Base-by-base conservation (phyloP, 2,888 invertebrate genomes). In the Sicus ferrugineus region DNA sequence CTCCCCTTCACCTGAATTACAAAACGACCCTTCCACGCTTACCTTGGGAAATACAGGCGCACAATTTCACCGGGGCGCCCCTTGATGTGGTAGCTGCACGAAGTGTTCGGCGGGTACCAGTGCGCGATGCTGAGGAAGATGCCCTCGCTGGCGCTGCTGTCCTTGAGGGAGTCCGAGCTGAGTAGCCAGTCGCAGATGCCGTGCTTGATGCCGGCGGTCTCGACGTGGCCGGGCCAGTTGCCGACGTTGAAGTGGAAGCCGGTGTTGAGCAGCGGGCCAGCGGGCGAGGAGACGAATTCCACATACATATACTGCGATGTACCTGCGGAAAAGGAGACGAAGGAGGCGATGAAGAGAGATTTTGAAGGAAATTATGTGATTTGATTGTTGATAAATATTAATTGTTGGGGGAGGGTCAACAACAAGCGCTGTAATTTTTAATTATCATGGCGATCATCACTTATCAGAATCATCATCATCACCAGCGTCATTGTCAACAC, bases 231-330 rank as follows among this genome's bases (percentile, higher is more conserved):
- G 0, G 95, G 95, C 95, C 95, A 95, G 85, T 94, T 95, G 74
- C 95, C 95, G 64, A 96, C 96, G 86, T 96, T 96, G 87, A 96
- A 96, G 86, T 96, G 96, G 84, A 96, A 96, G 5, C 96, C 96
- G 0, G 95, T 96, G 84, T 96, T 96, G 63, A 96, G 88, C 23
- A 96, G 87, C 0, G 96, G 96, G 52, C 95, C 95, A 76, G 95
- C 95, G 46, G 94, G 92, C 3, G 95, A 94, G 50, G 94, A 94
- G 74, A 95, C 92, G 81, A 95, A 95, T 83, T 95, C 95, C 67
- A 95, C 94, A 81, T 93, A 94, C 76, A 95, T 88, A 80, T 94
- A 93, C 77, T 93, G 93, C 23, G 95, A 94, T 58, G 96, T 96
- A 14, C 96, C 85, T 85, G 73, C 16, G 67, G 68, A 66, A 63